phyloP scores from a whole-genome alignment of 2,797 vertebrate genomes.

The Tauraco hartlaubi region DNA sequence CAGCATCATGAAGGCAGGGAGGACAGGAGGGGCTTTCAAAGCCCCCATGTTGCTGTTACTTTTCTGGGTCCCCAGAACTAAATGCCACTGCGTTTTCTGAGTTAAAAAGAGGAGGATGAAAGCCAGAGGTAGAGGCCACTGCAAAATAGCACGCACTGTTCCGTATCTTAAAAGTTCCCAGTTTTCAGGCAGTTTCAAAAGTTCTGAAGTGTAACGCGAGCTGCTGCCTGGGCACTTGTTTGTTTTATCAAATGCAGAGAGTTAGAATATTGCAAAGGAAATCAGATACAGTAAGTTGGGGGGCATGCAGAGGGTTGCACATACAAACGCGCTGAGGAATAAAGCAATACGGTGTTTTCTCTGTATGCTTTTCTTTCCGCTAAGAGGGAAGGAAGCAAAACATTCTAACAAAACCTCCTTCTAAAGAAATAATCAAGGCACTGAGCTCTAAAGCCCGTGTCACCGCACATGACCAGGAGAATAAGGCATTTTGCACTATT shows the following conservation, averaged over 20 bases:
- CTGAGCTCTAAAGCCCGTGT: constrained; percentile 26
- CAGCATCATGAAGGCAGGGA: not conserved
- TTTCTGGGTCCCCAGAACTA: not conserved
- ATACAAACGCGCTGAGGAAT: not conserved
- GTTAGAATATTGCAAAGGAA: constrained; percentile 39
- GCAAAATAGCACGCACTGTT: not conserved
- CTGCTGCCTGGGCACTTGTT: constrained; percentile 47
- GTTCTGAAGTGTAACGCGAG: constrained; percentile 25
- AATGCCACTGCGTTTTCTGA: not conserved
- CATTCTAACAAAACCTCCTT: constrained; percentile 43
- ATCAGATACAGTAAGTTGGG: not conserved
- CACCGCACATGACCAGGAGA: constrained; percentile 11
- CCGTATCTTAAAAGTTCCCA: not conserved
- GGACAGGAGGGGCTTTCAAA: not conserved
- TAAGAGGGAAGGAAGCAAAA: constrained; percentile 24
- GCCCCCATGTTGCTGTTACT: not conserved
- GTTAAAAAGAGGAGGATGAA: not conserved
- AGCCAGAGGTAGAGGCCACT: not conserved
- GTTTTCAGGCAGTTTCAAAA: constrained; percentile 43
- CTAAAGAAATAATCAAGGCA: constrained; percentile 50
- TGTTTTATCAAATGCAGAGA: constrained; percentile 43
- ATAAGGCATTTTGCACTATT: constrained; percentile 43
- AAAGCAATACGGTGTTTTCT: not conserved
- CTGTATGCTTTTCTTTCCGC: constrained; percentile 25
- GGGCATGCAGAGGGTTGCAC: not conserved